phyloP scores from a whole-genome alignment of 2,888 invertebrate genomes.

The Harpalus rufipes region DNA sequence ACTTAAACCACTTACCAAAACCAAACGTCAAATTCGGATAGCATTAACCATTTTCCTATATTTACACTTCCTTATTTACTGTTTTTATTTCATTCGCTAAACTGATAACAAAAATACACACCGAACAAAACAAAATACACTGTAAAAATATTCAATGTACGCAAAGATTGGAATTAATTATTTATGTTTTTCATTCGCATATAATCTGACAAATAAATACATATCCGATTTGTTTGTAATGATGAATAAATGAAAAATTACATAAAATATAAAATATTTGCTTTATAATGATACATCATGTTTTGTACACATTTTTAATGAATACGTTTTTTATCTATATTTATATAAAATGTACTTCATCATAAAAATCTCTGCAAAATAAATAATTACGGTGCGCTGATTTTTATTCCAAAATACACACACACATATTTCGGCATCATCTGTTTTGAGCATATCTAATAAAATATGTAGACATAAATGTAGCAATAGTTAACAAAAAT shows the following conservation, averaged over 20 bases:
- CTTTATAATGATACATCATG: conserved; percentile 53
- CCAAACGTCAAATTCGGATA: conserved; percentile 8
- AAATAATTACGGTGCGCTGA: conserved; percentile 12
- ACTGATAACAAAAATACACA: conserved; percentile 21
- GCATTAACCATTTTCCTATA: conserved; percentile 8
- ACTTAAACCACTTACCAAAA: conserved; percentile 2
- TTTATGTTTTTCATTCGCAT: conserved; percentile 39
- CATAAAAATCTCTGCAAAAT: conserved; percentile 32
- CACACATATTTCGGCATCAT: background rate
- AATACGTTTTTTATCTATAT: conserved; percentile 37
- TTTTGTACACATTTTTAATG: conserved; percentile 51
- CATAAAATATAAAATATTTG: conserved; percentile 42
- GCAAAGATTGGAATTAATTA: conserved; percentile 34
- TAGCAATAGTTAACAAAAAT: too few relatives aligned
- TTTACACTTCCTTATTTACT: conserved; percentile 32
- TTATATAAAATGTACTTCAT: conserved; percentile 49
- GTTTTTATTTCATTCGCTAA: background rate
- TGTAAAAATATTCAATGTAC: background rate
- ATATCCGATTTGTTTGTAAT: conserved; percentile 47
- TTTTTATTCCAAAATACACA: conserved; percentile 15
- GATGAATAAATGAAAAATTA: conserved; percentile 50
- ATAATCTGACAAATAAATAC: conserved; percentile 47
- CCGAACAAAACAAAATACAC: conserved; percentile 25
- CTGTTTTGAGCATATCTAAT: background rate
- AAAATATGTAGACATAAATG: background rate